These are phyloP conservation scores for Caenorhabditis virilis DNA, from an alignment of 2,888 invertebrate species.

Conservation along the genomic window DNA sequence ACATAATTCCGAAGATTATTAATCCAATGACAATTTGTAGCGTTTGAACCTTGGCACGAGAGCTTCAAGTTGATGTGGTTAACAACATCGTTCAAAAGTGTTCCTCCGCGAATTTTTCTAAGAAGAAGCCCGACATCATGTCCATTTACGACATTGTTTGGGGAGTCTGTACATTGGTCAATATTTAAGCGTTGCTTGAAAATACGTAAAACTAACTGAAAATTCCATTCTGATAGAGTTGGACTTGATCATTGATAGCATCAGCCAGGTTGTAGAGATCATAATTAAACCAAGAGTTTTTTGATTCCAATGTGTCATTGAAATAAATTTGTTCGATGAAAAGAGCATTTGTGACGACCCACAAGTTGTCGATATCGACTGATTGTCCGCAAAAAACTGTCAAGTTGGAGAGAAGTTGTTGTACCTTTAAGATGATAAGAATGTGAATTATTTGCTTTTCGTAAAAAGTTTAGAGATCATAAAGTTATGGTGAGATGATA, in stretches of 20 bases:
- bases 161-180: neutral
- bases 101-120: constrained; percentile 8
- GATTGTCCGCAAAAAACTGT: constrained; percentile 3
- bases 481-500: too few relatives aligned
- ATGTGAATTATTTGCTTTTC: too few relatives aligned
- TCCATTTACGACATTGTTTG: neutral
- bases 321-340: constrained; percentile 18
- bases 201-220: constrained; percentile 12
- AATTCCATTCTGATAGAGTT: constrained; percentile 38
- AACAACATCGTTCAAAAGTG: constrained; percentile 26
- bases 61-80: constrained; percentile 1
- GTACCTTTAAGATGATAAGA: neutral
- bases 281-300: constrained; percentile 22
- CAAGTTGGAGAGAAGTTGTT: constrained; percentile 7
- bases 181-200: neutral
- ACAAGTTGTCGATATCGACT: constrained; percentile 28
- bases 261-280: constrained; percentile 13
- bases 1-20: constrained; percentile 3
- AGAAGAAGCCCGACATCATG: neutral
- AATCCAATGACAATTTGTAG: constrained; percentile 3
- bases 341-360: constrained; percentile 23
- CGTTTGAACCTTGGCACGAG: neutral
- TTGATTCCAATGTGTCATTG: constrained; percentile 2
- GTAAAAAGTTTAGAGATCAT: too few relatives aligned
- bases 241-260: constrained; percentile 27